phyloP scores from a whole-genome alignment of 2,113 vertebrate species.

The Proterorhinus semilunaris region DNA sequence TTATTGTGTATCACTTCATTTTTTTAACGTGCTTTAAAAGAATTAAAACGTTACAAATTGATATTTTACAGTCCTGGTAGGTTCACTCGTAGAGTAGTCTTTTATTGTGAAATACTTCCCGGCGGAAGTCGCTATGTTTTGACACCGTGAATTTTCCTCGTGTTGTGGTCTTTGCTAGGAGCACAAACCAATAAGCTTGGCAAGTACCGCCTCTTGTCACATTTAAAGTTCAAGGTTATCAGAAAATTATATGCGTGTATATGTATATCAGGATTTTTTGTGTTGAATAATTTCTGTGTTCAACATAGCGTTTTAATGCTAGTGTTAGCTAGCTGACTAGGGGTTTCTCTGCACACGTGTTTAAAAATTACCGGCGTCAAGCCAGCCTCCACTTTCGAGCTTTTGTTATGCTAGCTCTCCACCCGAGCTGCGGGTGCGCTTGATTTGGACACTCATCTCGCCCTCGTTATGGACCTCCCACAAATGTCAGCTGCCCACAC shows the following conservation, averaged over 20 bases:
- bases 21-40: no score
- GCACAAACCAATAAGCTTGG: neutral
- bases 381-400: no score
- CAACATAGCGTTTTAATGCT: constrained; percentile 42
- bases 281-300: neutral
- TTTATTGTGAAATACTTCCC: constrained; percentile 29
- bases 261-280: neutral
- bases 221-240: neutral
- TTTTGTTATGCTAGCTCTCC: no score
- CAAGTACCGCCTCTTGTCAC: neutral
- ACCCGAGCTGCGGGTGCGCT: no score
- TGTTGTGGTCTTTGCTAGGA: constrained; percentile 37
- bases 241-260: neutral
- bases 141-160: constrained; percentile 31
- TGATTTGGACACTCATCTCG: no score
- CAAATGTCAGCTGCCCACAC: no score
- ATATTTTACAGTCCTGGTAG: no score
- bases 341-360: neutral
- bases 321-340: constrained; percentile 47
- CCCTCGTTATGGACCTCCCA: no score
- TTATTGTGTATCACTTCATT: no score
- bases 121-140: constrained; percentile 14
- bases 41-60: no score
- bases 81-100: no score
- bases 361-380: neutral